Base-by-base conservation (phyloP, 2,797 vertebrate genomes). In the Oreortyx pictus region DNA sequence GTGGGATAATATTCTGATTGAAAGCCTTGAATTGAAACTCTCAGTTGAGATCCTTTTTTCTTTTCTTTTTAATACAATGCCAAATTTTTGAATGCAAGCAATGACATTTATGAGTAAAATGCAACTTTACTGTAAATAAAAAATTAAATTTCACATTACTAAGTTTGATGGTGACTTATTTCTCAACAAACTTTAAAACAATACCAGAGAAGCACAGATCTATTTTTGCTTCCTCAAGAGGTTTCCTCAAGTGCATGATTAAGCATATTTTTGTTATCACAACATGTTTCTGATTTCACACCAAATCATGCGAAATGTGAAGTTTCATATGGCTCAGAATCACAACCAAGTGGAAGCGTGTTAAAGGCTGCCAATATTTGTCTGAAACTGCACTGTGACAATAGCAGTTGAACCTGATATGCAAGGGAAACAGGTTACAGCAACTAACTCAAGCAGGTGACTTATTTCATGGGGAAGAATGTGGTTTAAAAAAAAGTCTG, bases 231-330 rank as follows among this genome's bases (percentile, higher is more conserved):
- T 86, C 52, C n/a, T 62, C 60, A 44, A 43, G 67, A 57, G 14
- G 10, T 56, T 86, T 88, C 57, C 49, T 72, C 49, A 44, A 59
- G 20, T 7, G 2, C 11, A 46, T 12, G 14, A 83, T 84, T 84
- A 88, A 50, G 50, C 13, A 44, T 44, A 86, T 79, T 86, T 73
- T 31, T 33, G 43, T 78, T 91, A 81, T 68, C 73, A 56, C 43
- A 78, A 70, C 59, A 75, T n/a, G 61, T 72, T 79, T 59, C 59
- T 50, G 67, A 76, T 86, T 90, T 94, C 61, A 74, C 65, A 93
- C 29, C 41, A 86, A 80, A 54, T 60, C 65, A 75, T 3, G 4
- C 47, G 78, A 80, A 74, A 89, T 27, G 31, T 23, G 37, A 88
- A 66, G 31, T 82, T 79, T 88, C 47, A 33, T n/a, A 71, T 54